Base-by-base conservation (phyloP, 37 sponge, comb jelly and placozoan genomes). In the Ianthella basta region DNA sequence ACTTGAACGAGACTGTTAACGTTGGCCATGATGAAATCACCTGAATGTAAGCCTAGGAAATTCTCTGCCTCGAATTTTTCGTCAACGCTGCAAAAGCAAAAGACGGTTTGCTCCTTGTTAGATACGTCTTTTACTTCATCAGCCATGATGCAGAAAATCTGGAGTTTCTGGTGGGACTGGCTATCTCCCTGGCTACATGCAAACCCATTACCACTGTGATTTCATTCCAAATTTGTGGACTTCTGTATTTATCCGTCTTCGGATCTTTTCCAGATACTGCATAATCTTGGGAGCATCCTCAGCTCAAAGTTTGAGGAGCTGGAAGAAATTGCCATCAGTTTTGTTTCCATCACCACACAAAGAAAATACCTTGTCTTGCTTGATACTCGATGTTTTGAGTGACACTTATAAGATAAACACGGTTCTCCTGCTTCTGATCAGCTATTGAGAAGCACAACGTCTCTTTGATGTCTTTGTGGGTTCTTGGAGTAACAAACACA, bases 91-190 rank as follows among this genome's bases (percentile, higher is more conserved):
- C 75, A 35, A 38, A 72, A 72, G 35, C 75, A 72, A 32, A 44
- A 10, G 50, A 44, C 50, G 8, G 8, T 8, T 44, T 44, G 50
- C 50, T 44, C 50, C 50, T 44, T 61, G 63, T 61, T 61, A 12
- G 63, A 61, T 4, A 61, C 63, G 14, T 61, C 63, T 61, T 5
- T 61, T 10, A 61, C 63, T 25, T 10, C 59, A 18, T 14, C 63
- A 61, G 63, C 63, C 63, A 61, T 56, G 15, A 68, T 72, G 75
- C 29, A 34, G 41, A 72, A 72, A 72, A 39, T 15, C 75, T 32
- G 37, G 75, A 35, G 40, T 32, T 72, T 32, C 35, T 72, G 27
- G 12, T 72, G 30, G 75, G 12, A 72, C 29, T n/a, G 23, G 75
- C 72, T 23, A 68, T 68, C 15, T 68, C 34, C 34, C 72, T 68